These are phyloP conservation scores for Erinaceus europaeus DNA, from an alignment of 2,113 vertebrate genomes.

Conservation along the genomic window DNA sequence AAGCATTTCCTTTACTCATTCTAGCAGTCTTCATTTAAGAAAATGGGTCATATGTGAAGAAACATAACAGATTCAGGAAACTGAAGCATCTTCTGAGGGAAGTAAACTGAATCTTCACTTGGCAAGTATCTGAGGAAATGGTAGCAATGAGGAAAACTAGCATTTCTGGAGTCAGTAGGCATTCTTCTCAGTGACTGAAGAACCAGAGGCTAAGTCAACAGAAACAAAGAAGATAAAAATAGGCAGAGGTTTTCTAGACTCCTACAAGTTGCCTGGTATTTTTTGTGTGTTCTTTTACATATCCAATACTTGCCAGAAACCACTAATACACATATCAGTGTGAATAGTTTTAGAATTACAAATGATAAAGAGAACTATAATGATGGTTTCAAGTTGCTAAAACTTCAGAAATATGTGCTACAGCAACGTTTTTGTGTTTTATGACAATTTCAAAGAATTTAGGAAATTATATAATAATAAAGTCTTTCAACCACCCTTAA, in stretches of 20 bases:
- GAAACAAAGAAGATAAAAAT: not conserved
- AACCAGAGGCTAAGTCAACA: not conserved
- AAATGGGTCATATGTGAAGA: not conserved
- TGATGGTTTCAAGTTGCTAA: not conserved
- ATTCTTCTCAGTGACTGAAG: not conserved
- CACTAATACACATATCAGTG: not conserved
- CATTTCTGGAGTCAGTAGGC: not conserved
- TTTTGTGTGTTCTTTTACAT: not conserved
- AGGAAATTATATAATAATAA: not conserved
- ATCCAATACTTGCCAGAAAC: not conserved
- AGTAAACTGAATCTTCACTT: not conserved
- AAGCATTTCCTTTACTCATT: not conserved
- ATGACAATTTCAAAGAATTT: not conserved
- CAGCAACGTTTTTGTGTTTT: not conserved
- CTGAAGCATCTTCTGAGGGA: not conserved
- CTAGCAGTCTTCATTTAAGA: not conserved
- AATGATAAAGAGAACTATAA: not conserved
- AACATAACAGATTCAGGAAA: not conserved
- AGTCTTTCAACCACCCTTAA: not conserved
- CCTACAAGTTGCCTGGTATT: not conserved
- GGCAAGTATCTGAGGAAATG: not conserved
- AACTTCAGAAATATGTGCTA: rapidly evolving
- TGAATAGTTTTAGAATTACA: not conserved
- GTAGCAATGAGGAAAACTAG: not conserved
- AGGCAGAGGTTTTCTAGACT: too few relatives aligned